Evolutionary conservation across 2,113 vertebrate genomes (phyloP), one percentile per base, ranked within the genome.

Genomic region (Phrynosoma platyrhinos): DNA sequence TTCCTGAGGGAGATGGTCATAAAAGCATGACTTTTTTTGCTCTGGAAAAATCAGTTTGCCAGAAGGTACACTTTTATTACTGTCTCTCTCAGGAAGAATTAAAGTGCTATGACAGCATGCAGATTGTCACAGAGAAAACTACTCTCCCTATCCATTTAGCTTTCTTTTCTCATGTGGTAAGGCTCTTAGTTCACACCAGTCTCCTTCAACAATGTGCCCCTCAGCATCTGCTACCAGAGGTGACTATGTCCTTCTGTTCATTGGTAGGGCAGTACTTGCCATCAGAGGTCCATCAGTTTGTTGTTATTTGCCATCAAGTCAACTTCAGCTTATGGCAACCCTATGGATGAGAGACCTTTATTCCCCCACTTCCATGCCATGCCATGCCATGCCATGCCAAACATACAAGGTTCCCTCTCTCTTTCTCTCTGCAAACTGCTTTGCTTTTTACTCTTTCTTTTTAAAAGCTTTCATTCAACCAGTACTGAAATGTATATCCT

Each of bases 401-500:
- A 75, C 88, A 88, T 79, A 71, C 87, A 64, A 79, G 83, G 75
- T 84, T 55, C 36, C 47, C n/a, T 36, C 10, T 36, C 47, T 64
- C 7, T 74, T 55, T 52, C 66, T 74, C 79, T 85, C 23, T 69
- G 20, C 81, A 88, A 86, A 88, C 62, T 88, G 72, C 78, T 84
- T 78, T 77, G 36, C 71, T 85, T 84, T 86, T 69, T 25, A 86
- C 32, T 82, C 47, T 75, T 66, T 2, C 0, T 66, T 71, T 82
- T 0, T 0, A 79, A 94, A 92, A 78, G 69, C 52, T 64, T 82
- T 82, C 83, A 79, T 89, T 92, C 83, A 79, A 83, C 92, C 78
- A 86, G 86, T 85, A 85, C 79, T 86, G 89, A 90, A 84, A 93
- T 88, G 71, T 64, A 88, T 88, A 88, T 85, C 89, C 87, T 40